Evolutionary conservation across 2,888 invertebrate species (phyloP).

Genomic region (Palloptera scutellata): DNA sequence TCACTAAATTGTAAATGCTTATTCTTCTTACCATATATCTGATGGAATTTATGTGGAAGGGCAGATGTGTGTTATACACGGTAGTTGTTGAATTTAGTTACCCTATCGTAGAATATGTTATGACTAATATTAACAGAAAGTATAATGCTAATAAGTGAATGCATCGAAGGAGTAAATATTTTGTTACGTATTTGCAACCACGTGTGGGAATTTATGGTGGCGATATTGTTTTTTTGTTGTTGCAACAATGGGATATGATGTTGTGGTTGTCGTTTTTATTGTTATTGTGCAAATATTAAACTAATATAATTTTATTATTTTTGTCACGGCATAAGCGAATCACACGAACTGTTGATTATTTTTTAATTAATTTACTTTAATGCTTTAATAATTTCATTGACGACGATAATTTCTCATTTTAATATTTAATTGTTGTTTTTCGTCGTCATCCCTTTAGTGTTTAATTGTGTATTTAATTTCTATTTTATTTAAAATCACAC

Average conservation of each 20-base stretch:
- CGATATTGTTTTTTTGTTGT: background rate
- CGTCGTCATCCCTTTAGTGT: background rate
- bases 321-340: conserved; percentile 7
- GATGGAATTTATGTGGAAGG: too few species aligned
- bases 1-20: too few species aligned
- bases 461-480: background rate
- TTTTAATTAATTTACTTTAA: conserved; percentile 16
- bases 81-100: too few species aligned
- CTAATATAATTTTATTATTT: background rate
- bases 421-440: background rate
- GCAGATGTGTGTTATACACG: too few species aligned
- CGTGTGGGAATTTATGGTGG: background rate
- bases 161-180: too few species aligned
- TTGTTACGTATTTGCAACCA: too few species aligned
- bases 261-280: background rate
- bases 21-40: too few species aligned
- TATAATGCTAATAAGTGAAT: too few species aligned
- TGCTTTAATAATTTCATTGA: conserved; percentile 14
- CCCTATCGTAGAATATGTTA: too few species aligned
- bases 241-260: background rate
- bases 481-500: background rate
- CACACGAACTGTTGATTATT: conserved; percentile 6
- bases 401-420: background rate
- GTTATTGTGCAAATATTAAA: background rate
- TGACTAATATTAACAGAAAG: too few species aligned